These are phyloP conservation scores for Hermetia illucens DNA, from an alignment of 1,140 invertebrate genomes.

Conservation along the genomic window DNA sequence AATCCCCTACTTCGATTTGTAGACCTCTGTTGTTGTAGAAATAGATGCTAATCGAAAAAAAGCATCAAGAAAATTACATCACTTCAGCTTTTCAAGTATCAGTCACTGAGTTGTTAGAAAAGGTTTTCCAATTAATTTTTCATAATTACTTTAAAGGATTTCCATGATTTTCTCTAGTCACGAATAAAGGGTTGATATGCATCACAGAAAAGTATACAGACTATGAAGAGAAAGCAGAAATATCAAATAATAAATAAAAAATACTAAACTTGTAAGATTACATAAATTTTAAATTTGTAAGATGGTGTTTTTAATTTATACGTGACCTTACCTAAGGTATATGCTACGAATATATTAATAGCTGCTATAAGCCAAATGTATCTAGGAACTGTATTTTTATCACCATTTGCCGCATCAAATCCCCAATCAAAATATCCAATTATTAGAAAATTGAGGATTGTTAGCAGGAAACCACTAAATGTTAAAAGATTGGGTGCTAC, in stretches of 20 bases:
- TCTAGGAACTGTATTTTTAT: slow-evolving; percentile 44
- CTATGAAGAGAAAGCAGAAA: too few relatives aligned
- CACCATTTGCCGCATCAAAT: slow-evolving; percentile 52
- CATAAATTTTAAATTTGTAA: neutral
- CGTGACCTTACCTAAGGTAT: slow-evolving; percentile 82
- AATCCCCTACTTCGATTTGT: too few relatives aligned
- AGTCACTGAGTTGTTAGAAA: too few relatives aligned
- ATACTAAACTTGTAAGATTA: neutral
- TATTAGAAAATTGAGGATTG: slow-evolving; percentile 76
- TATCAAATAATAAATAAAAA: neutral
- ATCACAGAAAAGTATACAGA: too few relatives aligned
- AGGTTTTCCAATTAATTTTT: too few relatives aligned
- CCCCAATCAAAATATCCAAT: slow-evolving; percentile 79
- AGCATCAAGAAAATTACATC: too few relatives aligned
- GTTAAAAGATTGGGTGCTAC: slow-evolving; percentile 95
- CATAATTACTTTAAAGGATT: too few relatives aligned
- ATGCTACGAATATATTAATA: slow-evolving; percentile 85
- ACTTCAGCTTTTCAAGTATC: too few relatives aligned
- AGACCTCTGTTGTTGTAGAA: too few relatives aligned
- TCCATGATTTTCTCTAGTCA: neutral
- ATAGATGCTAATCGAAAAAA: too few relatives aligned
- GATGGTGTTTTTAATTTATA: slow-evolving; percentile 5
- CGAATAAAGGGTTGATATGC: neutral
- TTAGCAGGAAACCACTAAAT: slow-evolving; percentile 87
- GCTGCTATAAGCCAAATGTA: slow-evolving; percentile 83